Base-by-base conservation (phyloP, 1,140 invertebrate species). In the Oryzaephilus surinamensis region DNA sequence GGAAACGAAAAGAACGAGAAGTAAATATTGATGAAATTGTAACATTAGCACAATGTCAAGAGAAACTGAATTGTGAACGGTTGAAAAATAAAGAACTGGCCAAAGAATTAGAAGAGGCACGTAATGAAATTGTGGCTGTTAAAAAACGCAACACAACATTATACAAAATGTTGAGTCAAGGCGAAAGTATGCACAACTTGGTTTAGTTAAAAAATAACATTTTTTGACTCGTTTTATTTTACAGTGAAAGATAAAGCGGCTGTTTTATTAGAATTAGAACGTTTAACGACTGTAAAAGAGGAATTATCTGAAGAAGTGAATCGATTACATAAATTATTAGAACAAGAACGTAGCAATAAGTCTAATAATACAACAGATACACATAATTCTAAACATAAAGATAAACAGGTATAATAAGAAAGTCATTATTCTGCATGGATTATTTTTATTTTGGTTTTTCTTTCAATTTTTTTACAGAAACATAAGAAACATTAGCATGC, bases 181-280 rank as follows among this genome's bases (percentile, higher is more conserved):
- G 79, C 32, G 81, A 86, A 72, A 84, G 82, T 85, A 69, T 74
- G 74, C 66, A 14, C 19, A 6, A 32, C 21, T 30, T 10, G 16
- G 18, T 11, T 31, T 38, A 14, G 30, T 29, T 24, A 4, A 13
- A 24, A 36, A 32, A 3, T 5, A 4, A 12, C 11, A 11, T n/a
- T 3, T 38, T 30, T 26, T 12, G 23, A 36, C 7, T 1, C 6
- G 1, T 18, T 11, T 32, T 18, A 16, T 2, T 43, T 66, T 62
- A 24, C 53, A 82, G 80, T 82, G 76, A 76, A 76, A 61, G 82
- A 86, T 39, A 87, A 86, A 60, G 83, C 81, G 1, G 73, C 80
- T 40, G 71, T 87, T 8, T 56, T 87, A 35, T 64, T 77, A n/a
- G 80, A 86, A 60, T 72, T 86, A 26, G 78, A 83, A 32, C 71